Evolutionary conservation across 64 coral and sea anemone species (phyloP), one percentile per base, ranked within the genome.

Genomic region (Platygyra sinensis): DNA sequence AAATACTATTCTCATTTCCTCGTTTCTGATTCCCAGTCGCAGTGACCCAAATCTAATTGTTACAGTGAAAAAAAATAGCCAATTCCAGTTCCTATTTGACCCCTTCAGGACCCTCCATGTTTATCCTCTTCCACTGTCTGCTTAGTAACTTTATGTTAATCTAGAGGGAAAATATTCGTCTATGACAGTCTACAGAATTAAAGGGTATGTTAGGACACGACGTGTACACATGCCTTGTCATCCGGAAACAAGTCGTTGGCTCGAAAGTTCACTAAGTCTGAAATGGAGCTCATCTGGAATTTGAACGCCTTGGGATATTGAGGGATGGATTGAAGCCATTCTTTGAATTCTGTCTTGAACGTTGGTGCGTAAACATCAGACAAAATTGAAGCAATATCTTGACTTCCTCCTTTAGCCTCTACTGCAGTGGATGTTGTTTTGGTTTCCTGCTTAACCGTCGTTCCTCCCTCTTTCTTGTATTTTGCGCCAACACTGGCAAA

Each of bases 241-340:
- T 91, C 80, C 29, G 89, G 89, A 28, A 91, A 91, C 32, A 91
- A 76, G 54, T 91, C 89, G 46, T 46, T 84, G 16, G 79, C 62
- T 2, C 89, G 89, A 18, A 91, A 91, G 62, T 91, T 72, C 25
- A 91, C 79, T 18, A 91, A 55, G 29, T 91, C 89, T 8, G 89
- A 62, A 33, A 79, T 63, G 38, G 74, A 52, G 18, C 60, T 39
- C 76, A 89, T 63, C 12, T 63, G 20, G 27, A 91, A 91, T 55
- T 91, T 91, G 39, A 83, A 91, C 27, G 89, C 80, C 42, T 91
- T 91, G 0, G 89, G 89, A 39, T 75, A 91, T 30, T 52, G 7
- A 27, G 65, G 65, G 20, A 91, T 91, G 11, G 79, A 84, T 27
- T 91, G 24, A 4, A 91, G 76, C 89, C 81, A 85, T 50, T 67